phyloP scores from a whole-genome alignment of 2,888 invertebrate genomes.

The Drosophila mimetica region DNA sequence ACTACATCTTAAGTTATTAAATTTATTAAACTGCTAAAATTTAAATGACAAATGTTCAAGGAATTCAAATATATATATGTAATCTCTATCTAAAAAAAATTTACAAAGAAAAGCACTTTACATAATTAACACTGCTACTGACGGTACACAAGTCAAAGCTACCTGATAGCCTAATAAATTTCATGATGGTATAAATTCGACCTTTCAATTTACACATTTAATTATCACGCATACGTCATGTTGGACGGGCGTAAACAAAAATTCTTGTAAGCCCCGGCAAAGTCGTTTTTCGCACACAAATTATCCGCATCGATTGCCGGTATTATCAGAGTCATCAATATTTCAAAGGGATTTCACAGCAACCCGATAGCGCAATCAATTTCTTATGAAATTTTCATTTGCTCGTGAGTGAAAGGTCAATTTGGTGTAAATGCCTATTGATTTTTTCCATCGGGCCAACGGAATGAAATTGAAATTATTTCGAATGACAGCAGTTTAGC shows the following conservation, averaged over 20 bases:
- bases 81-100: too few relatives aligned
- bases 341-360: conserved; percentile 27
- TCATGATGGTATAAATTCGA: neutral
- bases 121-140: neutral
- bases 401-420: conserved; percentile 41
- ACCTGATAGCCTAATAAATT: conserved; percentile 1
- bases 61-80: too few relatives aligned
- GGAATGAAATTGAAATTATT: conserved; percentile 71
- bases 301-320: conserved; percentile 7
- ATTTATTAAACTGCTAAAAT: neutral
- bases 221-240: conserved; percentile 16
- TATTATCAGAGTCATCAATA: conserved; percentile 23
- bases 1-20: neutral
- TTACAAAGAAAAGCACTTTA: too few relatives aligned
- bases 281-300: conserved; percentile 16
- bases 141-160: neutral
- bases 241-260: neutral
- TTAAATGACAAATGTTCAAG: neutral
- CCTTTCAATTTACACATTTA: neutral
- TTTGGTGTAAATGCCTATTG: conserved; percentile 54
- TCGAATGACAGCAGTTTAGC: conserved; percentile 62
- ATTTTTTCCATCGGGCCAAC: conserved; percentile 16
- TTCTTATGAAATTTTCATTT: conserved; percentile 38
- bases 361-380: conserved; percentile 26
- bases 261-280: conserved; percentile 5